These are phyloP conservation scores for Aradus depressus DNA, from an alignment of 2,888 invertebrate species.

Conservation along the genomic window DNA sequence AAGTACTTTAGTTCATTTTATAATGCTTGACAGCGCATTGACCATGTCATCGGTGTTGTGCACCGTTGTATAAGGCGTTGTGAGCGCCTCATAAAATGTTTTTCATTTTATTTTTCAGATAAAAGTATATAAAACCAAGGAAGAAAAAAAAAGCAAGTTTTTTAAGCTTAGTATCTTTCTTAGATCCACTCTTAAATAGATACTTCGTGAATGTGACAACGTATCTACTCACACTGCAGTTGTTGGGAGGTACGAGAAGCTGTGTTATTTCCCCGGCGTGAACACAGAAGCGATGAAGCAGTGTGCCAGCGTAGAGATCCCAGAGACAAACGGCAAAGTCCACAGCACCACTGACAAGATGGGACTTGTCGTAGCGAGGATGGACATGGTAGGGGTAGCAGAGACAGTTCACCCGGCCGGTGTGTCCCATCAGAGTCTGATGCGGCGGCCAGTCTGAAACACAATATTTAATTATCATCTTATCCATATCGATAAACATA, in stretches of 20 bases:
- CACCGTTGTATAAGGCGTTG: too few relatives aligned
- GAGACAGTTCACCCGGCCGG: conserved; percentile 86
- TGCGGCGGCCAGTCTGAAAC: conserved; percentile 76
- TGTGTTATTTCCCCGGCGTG: conserved; percentile 97
- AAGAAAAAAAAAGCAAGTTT: neutral
- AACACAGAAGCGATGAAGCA: conserved; percentile 90
- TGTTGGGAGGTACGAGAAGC: conserved; percentile 85
- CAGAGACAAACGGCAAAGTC: conserved; percentile 96
- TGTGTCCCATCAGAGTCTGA: conserved; percentile 78
- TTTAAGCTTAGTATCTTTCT: neutral
- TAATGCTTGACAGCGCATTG: too few relatives aligned
- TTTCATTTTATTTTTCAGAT: neutral
- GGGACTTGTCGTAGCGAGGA: conserved; percentile 72
- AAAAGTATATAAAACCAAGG: neutral
- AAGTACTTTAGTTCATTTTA: too few relatives aligned
- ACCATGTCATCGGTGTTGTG: too few relatives aligned
- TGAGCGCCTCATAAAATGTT: too few relatives aligned
- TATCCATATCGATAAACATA: too few relatives aligned
- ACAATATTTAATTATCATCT: conserved; percentile 20
- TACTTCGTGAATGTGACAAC: too few relatives aligned
- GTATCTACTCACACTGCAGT: conserved; percentile 59
- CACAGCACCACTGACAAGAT: conserved; percentile 90
- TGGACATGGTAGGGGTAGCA: conserved; percentile 90
- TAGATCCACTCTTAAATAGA: too few relatives aligned
- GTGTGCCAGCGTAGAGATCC: conserved; percentile 81